These are phyloP conservation scores for Catotricha subobsoleta DNA, from an alignment of 2,888 invertebrate genomes.

Conservation along the genomic window DNA sequence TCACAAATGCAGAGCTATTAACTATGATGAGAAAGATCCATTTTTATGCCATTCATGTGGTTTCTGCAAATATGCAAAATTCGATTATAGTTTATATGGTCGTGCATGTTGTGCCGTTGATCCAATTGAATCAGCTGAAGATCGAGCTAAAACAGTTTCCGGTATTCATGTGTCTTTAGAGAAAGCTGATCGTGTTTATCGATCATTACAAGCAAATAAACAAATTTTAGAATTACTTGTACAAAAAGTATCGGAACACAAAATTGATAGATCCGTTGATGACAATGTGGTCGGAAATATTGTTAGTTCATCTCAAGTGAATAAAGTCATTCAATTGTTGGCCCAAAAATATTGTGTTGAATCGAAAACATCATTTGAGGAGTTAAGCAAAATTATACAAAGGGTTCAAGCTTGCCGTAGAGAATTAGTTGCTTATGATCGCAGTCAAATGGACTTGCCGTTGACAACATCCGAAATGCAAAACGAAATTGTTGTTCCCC, in stretches of 20 bases:
- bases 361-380: slow-evolving; percentile 87
- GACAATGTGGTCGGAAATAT: slow-evolving; percentile 35
- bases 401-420: slow-evolving; percentile 78
- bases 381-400: slow-evolving; percentile 76
- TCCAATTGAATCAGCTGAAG: slow-evolving; percentile 92
- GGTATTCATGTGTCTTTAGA: slow-evolving; percentile 80
- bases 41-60: slow-evolving; percentile 98
- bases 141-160: slow-evolving; percentile 83
- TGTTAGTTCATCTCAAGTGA: slow-evolving; percentile 47
- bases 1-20: slow-evolving; percentile 95
- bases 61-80: slow-evolving; percentile 98
- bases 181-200: slow-evolving; percentile 86
- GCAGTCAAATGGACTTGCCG: slow-evolving; percentile 51
- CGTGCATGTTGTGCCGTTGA: slow-evolving; percentile 92
- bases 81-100: slow-evolving; percentile 84
- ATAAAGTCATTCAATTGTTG: slow-evolving; percentile 80
- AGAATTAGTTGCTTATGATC: slow-evolving; percentile 81
- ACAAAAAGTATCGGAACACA: slow-evolving; percentile 74
- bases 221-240: slow-evolving; percentile 74
- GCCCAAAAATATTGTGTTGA: slow-evolving; percentile 92
- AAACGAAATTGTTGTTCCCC: slow-evolving; percentile 15
- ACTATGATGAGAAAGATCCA: slow-evolving; percentile 97
- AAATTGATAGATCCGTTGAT: slow-evolving; percentile 41
- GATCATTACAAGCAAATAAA: slow-evolving; percentile 65
- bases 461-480: slow-evolving; percentile 3